These are phyloP conservation scores for Tor tambroides DNA, from an alignment of 2,113 vertebrate genomes.

Conservation along the genomic window DNA sequence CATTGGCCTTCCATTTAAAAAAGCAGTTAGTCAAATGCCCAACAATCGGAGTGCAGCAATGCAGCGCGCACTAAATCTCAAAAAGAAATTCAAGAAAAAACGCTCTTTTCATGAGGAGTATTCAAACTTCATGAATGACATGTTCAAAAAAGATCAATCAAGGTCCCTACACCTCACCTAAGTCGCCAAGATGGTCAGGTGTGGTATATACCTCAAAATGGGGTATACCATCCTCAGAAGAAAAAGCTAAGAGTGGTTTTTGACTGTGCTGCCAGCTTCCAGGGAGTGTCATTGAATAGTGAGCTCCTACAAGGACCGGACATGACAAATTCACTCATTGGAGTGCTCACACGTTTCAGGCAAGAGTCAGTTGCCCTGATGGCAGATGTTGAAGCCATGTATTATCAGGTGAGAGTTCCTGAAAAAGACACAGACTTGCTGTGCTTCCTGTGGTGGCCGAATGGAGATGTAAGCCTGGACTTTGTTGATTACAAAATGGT, in stretches of 20 bases:
- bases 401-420: neutral
- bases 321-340: slow-evolving; percentile 8
- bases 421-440: neutral
- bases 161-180: neutral
- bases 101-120: neutral
- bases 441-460: neutral
- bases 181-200: neutral
- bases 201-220: slow-evolving; percentile 25
- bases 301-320: neutral
- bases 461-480: neutral
- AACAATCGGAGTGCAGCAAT: neutral
- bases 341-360: slow-evolving; percentile 25
- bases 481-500: neutral
- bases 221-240: neutral
- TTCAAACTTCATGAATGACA: neutral
- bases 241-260: slow-evolving; percentile 7
- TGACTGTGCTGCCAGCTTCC: neutral
- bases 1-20: neutral
- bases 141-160: neutral
- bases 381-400: neutral
- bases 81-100: neutral
- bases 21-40: neutral
- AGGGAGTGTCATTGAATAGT: slow-evolving; percentile 1
- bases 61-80: neutral
- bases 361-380: neutral